Base-by-base conservation (phyloP, 2,888 invertebrate species). In the Selenia dentaria region DNA sequence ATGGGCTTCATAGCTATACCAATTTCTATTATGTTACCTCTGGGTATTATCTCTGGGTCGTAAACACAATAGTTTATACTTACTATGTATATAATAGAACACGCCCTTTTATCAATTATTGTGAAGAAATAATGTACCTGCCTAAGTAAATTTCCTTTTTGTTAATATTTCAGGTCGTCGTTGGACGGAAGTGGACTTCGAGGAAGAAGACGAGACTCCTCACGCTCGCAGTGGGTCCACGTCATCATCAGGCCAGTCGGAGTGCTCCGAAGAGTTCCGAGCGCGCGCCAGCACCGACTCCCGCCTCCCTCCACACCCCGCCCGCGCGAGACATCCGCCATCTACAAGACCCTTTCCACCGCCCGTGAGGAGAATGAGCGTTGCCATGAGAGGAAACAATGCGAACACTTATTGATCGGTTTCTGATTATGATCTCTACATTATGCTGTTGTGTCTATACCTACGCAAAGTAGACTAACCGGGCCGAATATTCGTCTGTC, bases 221-320 rank as follows among this genome's bases (percentile, higher is more conserved):
- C 80, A 74, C 61, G 68, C 70, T 57, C 64, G 88, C 32, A 74
- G 83, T 43, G 76, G 82, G 59, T 76, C 90, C 41, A 82, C 79
- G 0, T 81, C 83, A 60, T 89, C 92, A 38, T 59, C 91, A 35
- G 39, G 27, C 42, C 54, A 9, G 79, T 75, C 81, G 0, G 85
- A 83, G 43, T 58, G 65, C 32, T 56, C 67, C 0, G 79, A 74
- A 14, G 94, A 94, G 57, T 96, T 96, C 80, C 90, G 96, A 6
- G 93, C 93, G 32, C 91, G 96, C 28, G 96, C 96, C 29, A 95
- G 94, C 53, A 96, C 96, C 0, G 96, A 96, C 73, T 86, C 88
- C 0, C 74, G 87, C 1, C 67, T 88, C 22, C 85, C 88, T 0
- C 94, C 94, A 10, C 88, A 92, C 6, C 93, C 93, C 0, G 87